phyloP scores from a whole-genome alignment of 2,797 vertebrate species.

The Neosilurus mollespiculum region DNA sequence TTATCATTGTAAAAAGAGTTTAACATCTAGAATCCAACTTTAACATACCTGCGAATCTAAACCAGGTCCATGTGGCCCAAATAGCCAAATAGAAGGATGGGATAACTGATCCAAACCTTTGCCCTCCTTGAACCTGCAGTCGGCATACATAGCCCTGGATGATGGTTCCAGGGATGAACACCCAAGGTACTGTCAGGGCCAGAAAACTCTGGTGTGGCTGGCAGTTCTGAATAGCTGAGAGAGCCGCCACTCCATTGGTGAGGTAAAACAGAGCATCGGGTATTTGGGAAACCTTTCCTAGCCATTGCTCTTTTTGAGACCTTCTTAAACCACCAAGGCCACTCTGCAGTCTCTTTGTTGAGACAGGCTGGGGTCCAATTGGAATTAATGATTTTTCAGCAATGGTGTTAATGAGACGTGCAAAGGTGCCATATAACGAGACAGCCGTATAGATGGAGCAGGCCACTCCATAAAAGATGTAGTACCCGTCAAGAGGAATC shows the following conservation, averaged over 20 bases:
- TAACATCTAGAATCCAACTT: not conserved
- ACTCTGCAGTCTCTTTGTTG: slow-evolving; percentile 68
- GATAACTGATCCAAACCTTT: slow-evolving; percentile 78
- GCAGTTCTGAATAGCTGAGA: slow-evolving; percentile 73
- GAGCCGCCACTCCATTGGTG: slow-evolving; percentile 80
- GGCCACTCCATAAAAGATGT: slow-evolving; percentile 78
- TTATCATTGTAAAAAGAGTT: not conserved
- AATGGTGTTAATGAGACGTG: slow-evolving; percentile 84
- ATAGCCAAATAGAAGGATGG: slow-evolving; percentile 78
- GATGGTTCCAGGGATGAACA: slow-evolving; percentile 81
- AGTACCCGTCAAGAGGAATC: slow-evolving; percentile 70
- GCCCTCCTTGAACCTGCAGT: slow-evolving; percentile 74
- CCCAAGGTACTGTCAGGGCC: slow-evolving; percentile 77
- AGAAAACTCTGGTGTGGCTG: slow-evolving; percentile 55
- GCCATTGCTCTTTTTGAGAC: slow-evolving; percentile 32
- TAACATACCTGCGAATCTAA: slow-evolving; percentile 79
- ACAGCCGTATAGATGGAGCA: slow-evolving; percentile 74
- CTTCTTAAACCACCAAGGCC: slow-evolving; percentile 49
- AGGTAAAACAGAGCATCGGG: slow-evolving; percentile 83
- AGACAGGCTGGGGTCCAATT: slow-evolving; percentile 74
- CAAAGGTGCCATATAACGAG: slow-evolving; percentile 80
- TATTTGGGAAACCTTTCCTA: slow-evolving; percentile 53
- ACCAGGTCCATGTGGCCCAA: slow-evolving; percentile 88
- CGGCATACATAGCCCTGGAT: slow-evolving; percentile 79
- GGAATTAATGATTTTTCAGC: slow-evolving; percentile 84